A percentile compares a stretch with the other conserved stretches of the same genome.
phyloP scores from a whole-genome alignment of 2,113 vertebrate species.

The Corydoras maculifer region DNA sequence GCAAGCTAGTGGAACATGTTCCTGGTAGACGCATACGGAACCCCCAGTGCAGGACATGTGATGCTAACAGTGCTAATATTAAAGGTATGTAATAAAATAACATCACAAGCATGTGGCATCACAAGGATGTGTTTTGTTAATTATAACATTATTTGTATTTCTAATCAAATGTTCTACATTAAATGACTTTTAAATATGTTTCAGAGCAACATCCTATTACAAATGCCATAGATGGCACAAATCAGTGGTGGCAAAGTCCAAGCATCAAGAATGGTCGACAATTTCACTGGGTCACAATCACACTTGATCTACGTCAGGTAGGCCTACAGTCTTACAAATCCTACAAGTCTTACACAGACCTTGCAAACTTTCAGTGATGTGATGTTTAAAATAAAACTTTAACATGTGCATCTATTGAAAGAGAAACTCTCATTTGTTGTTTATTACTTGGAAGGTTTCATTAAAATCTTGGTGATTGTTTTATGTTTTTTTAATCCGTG shows the following conservation, averaged over 20 bases:
- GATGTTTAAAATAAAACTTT: no score
- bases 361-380: no score
- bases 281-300: slow-evolving; percentile 92
- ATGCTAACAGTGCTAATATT: slow-evolving; percentile 69
- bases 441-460: no score
- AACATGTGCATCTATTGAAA: no score
- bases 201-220: slow-evolving; percentile 86
- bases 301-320: slow-evolving; percentile 91
- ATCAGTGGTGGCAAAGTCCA: slow-evolving; percentile 97
- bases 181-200: not conserved
- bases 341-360: no score
- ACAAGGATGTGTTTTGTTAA: no score
- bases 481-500: no score
- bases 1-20: slow-evolving; percentile 93
- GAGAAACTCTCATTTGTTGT: no score
- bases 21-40: slow-evolving; percentile 78
- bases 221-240: slow-evolving; percentile 88
- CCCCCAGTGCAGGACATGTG: slow-evolving; percentile 81
- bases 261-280: slow-evolving; percentile 92
- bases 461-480: no score
- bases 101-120: no score
- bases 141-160: no score
- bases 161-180: no score
- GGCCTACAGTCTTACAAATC: slow-evolving; percentile 3
- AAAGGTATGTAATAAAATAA: slow-evolving; percentile 67